Percentiles rank a stretch among this genome's conserved stretches.
Conservation (phyloP, 92 coral and sea anemone genomes). For the Porites divaricata region DNA sequence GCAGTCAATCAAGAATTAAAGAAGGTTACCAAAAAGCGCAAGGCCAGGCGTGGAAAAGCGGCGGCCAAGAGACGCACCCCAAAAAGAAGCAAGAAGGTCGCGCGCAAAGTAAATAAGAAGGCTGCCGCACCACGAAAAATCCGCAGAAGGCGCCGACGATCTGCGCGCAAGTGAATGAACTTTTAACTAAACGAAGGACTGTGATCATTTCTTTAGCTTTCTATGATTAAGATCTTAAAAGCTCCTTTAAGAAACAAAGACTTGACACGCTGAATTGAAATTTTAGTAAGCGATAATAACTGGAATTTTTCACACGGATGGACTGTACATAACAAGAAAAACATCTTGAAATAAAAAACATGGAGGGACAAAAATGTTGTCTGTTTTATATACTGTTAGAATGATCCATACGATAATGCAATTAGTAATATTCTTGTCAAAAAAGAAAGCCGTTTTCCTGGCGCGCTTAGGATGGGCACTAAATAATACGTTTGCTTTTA, state of each 20-base stretch:
- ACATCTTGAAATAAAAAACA: background rate
- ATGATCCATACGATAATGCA: background rate
- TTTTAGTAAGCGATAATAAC: conserved; percentile 37
- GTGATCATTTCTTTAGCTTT: conserved; percentile 3
- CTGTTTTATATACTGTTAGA: background rate
- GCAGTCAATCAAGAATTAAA: conserved; percentile 45
- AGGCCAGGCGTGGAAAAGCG: conserved; percentile 26
- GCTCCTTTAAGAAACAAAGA: background rate
- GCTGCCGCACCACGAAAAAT: conserved; percentile 29
- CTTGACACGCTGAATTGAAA: conserved; percentile 36
- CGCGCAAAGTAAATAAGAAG: conserved; percentile 31
- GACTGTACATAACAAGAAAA: conserved; percentile 11
- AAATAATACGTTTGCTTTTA: no score
- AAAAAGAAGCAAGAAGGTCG: conserved; percentile 36
- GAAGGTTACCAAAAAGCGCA: conserved; percentile 27
- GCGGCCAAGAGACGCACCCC: conserved; percentile 44
- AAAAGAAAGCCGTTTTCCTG: no score
- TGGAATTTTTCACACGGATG: conserved; percentile 12
- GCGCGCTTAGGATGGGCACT: no score
- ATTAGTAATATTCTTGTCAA: background rate
- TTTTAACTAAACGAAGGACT: background rate
- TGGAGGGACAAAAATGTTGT: conserved; percentile 1
- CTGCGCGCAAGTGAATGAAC: conserved; percentile 49
- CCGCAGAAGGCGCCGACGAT: conserved; percentile 46
- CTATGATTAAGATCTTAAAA: background rate